Conservation (phyloP, 2,113 vertebrate species). For the Gallinago undulata region DNA sequence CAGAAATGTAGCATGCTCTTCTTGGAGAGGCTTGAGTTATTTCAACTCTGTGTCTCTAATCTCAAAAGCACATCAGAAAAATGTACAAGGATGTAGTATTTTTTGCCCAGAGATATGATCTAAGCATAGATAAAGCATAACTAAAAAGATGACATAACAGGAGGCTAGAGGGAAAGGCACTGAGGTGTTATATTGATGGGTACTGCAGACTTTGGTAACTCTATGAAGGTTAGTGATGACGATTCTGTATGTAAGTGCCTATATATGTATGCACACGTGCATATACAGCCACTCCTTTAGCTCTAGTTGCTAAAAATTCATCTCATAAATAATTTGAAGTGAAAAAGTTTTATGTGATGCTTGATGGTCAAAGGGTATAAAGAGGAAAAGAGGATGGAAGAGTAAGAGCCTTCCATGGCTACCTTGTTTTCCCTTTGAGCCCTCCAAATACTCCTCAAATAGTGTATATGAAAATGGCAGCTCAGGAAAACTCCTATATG, state of each 20-base stretch:
- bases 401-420: not conserved
- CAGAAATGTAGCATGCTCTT: not conserved
- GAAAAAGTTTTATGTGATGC: not conserved
- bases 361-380: not conserved
- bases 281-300: not conserved
- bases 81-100: not conserved
- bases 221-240: not conserved
- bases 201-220: not conserved
- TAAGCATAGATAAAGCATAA: conserved; percentile 14
- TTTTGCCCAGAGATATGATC: conserved; percentile 16
- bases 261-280: not conserved
- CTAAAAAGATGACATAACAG: conserved; percentile 18
- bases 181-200: not conserved
- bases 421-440: not conserved
- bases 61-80: conserved; percentile 30
- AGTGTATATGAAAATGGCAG: not conserved
- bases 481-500: not conserved
- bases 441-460: not conserved
- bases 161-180: not conserved
- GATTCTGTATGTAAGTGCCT: not conserved
- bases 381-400: not conserved
- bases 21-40: conserved; percentile 27
- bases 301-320: not conserved
- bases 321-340: not conserved
- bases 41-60: not conserved